Conservation (phyloP, 2,797 vertebrate species). For the Ctenopoma multispine region DNA sequence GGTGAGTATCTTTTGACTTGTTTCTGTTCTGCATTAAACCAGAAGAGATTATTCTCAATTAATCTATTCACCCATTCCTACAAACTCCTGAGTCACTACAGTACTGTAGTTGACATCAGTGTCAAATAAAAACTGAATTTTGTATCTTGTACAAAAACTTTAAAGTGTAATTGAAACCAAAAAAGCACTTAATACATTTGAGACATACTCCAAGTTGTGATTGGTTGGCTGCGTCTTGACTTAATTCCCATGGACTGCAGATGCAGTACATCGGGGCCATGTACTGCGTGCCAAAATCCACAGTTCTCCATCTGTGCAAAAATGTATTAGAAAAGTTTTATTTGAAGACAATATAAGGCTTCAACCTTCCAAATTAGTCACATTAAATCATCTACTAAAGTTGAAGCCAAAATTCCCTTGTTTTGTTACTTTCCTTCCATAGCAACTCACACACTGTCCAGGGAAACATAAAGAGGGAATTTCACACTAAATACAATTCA, state of each 20-base stretch:
- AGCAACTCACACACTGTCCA: no score
- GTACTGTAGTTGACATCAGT: no score
- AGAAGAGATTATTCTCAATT: constrained; percentile 42
- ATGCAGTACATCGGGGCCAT: background rate
- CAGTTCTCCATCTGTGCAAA: no score
- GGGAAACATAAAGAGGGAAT: no score
- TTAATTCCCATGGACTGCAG: constrained; percentile 19
- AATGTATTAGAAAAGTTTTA: no score
- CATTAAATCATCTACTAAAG: no score
- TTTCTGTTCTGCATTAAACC: constrained; percentile 27
- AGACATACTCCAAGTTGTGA: constrained; percentile 9
- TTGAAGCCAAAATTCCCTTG: no score
- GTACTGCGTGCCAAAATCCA: no score
- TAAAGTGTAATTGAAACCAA: constrained; percentile 24
- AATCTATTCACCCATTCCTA: constrained; percentile 24
- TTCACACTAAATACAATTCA: no score
- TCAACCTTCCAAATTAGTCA: no score
- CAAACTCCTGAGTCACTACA: constrained; percentile 14
- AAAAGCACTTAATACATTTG: background rate
- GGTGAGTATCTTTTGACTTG: constrained; percentile 17
- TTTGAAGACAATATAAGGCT: no score
- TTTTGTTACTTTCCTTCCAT: no score
- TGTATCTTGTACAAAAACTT: constrained; percentile 1
- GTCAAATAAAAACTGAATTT: background rate
- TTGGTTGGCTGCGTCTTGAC: background rate